phyloP scores from a whole-genome alignment of 2,888 invertebrate genomes.

The Dicyrtoma fusca region DNA sequence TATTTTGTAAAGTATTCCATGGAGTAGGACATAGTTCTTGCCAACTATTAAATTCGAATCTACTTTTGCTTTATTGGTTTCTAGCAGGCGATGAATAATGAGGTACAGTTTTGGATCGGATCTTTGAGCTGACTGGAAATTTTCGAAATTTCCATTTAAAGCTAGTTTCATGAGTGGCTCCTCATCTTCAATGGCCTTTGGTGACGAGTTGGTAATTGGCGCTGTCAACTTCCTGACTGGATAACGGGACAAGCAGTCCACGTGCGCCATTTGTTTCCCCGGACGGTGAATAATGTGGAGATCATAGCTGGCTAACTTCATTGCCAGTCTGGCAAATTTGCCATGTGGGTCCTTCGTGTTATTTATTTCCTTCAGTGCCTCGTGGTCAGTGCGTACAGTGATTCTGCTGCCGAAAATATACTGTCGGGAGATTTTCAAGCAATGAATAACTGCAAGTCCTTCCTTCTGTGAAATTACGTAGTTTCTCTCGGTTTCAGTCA shows the following conservation, averaged over 20 bases:
- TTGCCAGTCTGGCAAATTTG: slow-evolving; percentile 46
- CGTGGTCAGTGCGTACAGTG: slow-evolving; percentile 49
- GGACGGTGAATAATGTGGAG: slow-evolving; percentile 38
- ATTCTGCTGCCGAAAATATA: background rate
- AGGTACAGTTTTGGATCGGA: background rate
- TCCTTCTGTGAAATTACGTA: slow-evolving; percentile 50
- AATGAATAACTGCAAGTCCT: slow-evolving; percentile 38
- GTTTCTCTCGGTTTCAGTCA: background rate
- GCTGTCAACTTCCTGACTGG: background rate
- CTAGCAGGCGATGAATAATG: background rate
- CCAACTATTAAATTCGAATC: background rate
- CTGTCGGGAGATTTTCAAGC: background rate
- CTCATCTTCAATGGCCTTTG: background rate
- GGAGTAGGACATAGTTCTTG: background rate
- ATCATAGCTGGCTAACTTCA: slow-evolving; percentile 43
- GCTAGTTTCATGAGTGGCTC: background rate
- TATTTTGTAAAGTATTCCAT: slow-evolving; percentile 3
- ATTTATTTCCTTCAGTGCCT: slow-evolving; percentile 43
- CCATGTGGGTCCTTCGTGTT: slow-evolving; percentile 43
- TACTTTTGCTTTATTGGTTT: background rate
- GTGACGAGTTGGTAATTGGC: background rate
- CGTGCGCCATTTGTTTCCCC: slow-evolving; percentile 24
- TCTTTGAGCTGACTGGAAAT: background rate
- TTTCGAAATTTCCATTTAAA: background rate
- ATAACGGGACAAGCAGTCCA: background rate